Evolutionary conservation across 2,888 invertebrate species (phyloP), one percentile per base, ranked within the genome.

Genomic region (Xestia rhomboidea): DNA sequence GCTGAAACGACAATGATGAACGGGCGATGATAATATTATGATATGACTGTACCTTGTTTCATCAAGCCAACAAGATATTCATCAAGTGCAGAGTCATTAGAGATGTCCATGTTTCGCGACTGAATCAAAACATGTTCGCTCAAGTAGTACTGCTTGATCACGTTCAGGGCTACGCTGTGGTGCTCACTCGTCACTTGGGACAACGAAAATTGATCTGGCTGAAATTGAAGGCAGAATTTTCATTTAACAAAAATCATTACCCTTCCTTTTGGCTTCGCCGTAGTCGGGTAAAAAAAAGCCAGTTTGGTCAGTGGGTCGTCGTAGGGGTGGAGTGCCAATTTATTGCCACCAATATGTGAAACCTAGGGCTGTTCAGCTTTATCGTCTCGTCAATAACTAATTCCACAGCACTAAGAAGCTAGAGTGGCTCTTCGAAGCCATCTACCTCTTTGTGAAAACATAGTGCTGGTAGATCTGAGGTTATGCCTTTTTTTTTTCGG

Each of bases 81-180:
- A 76, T 96, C 95, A 6, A 96, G 86, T 2, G 96, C 95, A 8
- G 93, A 88, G 76, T 96, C 96, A 49, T 93, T 91, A 18, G 62
- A 73, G 2, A 96, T 80, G 79, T 95, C 92, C 89, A 96, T 93
- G 18, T 90, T 88, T 27, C 94, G 92, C 6, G 93, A 89, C n/a
- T 93, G 93, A 44, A 95, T 93, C 21, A 96, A 81, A 10, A 95
- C 93, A 79, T 96, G 96, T n/a, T 95, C 93, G 2, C 79, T 90
- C 2, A 96, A 87, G 82, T 92, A 96, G 76, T 94, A 89, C 51
- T 85, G 88, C 81, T 96, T 96, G 38, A 95, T 89, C 34, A 94
- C 77, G 10, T 93, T 89, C 18, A 96, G 70, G 0, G 93, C 95
- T 63, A 86, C 60, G 21, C 89, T 88, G 57, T 93, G 93, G 38